These are phyloP conservation scores for Drosophila differens DNA, from an alignment of 2,888 invertebrate species.

Conservation along the genomic window DNA sequence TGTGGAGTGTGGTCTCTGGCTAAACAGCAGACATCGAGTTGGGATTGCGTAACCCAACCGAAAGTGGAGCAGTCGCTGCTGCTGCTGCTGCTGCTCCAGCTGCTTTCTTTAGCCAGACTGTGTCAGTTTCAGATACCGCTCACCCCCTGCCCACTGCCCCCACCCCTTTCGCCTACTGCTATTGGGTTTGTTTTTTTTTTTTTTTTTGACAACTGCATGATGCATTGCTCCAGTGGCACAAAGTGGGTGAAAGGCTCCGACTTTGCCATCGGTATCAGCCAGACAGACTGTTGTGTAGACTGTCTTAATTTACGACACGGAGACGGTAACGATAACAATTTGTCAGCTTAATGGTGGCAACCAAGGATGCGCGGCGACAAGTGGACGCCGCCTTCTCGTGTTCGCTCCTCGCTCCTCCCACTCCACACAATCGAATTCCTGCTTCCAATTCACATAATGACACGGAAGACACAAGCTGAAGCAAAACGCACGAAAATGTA, in stretches of 20 bases:
- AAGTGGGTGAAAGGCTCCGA: conserved; percentile 77
- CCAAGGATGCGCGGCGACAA: conserved; percentile 68
- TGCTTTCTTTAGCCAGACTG: conserved; percentile 42
- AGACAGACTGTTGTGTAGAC: conserved; percentile 14
- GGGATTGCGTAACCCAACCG: conserved; percentile 74
- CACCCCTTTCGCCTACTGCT: neutral
- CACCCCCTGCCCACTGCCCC: neutral
- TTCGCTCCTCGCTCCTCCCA: neutral
- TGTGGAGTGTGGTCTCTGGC: conserved; percentile 32
- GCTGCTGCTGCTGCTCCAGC: conserved; percentile 22
- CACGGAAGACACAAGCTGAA: conserved; percentile 45
- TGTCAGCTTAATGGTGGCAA: conserved; percentile 79
- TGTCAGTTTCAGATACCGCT: neutral
- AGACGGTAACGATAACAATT: conserved; percentile 75
- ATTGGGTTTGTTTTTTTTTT: conserved; percentile 37
- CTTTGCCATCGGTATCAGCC: conserved; percentile 16
- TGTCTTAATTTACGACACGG: conserved; percentile 73
- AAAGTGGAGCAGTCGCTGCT: conserved; percentile 69
- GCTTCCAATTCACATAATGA: conserved; percentile 29
- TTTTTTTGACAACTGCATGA: conserved; percentile 77
- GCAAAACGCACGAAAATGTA: conserved; percentile 37
- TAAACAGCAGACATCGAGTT: conserved; percentile 43
- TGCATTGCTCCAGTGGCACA: conserved; percentile 72
- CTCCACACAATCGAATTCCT: neutral
- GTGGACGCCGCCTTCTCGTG: conserved; percentile 26